phyloP scores from a whole-genome alignment of 2,888 invertebrate species.

The Ptycholaimellus sp. region DNA sequence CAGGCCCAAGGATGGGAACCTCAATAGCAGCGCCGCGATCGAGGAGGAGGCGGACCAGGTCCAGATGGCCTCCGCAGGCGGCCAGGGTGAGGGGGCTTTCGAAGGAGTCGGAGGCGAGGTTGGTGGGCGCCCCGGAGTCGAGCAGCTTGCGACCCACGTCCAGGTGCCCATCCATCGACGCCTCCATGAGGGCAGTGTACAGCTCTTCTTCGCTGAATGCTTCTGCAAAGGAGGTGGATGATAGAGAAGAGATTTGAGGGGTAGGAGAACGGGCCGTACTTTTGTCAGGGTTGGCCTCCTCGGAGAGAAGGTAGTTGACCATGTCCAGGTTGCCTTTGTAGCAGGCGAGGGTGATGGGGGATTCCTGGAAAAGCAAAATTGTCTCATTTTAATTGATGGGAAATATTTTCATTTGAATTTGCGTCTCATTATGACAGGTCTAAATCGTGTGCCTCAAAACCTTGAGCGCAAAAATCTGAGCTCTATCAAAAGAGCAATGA shows the following conservation, averaged over 20 bases:
- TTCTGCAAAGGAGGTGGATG: constrained; percentile 4
- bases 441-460: too few relatives aligned
- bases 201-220: constrained; percentile 41
- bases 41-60: constrained; percentile 66
- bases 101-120: constrained; percentile 97
- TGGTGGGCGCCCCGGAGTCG: constrained; percentile 90
- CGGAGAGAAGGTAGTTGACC: constrained; percentile 79
- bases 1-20: too few relatives aligned
- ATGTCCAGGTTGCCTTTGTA: constrained; percentile 85
- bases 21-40: constrained; percentile 94
- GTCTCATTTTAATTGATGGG: not conserved
- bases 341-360: constrained; percentile 75
- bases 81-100: constrained; percentile 93
- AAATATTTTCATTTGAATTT: not conserved
- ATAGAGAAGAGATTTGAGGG: not conserved
- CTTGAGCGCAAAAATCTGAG: too few relatives aligned
- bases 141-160: constrained; percentile 82
- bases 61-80: constrained; percentile 93
- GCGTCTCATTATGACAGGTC: too few relatives aligned
- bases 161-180: constrained; percentile 97
- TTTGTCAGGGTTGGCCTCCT: constrained; percentile 54
- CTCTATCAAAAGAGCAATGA: too few relatives aligned
- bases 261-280: constrained; percentile 1
- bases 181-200: constrained; percentile 98
- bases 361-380: constrained; percentile 56